phyloP scores from a whole-genome alignment of 2,797 vertebrate genomes.

The Staurois parvus region DNA sequence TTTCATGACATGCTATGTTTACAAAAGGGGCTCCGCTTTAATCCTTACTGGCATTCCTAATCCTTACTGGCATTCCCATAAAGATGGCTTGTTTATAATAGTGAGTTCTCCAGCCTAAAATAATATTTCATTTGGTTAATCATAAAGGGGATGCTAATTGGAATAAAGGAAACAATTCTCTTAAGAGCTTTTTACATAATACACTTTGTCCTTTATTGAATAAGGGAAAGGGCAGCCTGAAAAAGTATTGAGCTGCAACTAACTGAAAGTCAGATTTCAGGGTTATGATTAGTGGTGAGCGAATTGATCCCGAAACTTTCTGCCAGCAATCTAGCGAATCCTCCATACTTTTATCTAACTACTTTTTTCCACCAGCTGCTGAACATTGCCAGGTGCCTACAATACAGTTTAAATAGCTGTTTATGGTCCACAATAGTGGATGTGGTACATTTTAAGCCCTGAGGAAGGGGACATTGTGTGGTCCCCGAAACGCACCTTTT shows the following conservation, averaged over 20 bases:
- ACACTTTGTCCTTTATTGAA: neutral
- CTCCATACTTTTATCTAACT: no score
- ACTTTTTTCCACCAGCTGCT: no score
- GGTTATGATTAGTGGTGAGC: no score
- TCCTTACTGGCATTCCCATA: no score
- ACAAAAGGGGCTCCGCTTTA: conserved; percentile 13
- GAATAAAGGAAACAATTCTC: neutral
- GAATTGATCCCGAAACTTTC: no score
- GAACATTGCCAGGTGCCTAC: no score
- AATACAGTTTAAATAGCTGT: no score
- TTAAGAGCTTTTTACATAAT: conserved; percentile 1
- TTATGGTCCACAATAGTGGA: no score
- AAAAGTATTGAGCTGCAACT: neutral
- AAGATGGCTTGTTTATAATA: conserved; percentile 14
- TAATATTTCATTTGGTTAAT: conserved; percentile 32
- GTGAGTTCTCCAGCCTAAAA: conserved; percentile 25
- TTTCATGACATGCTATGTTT: conserved; percentile 21
- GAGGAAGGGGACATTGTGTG: no score
- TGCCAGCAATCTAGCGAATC: no score
- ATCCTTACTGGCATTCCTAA: conserved; percentile 9
- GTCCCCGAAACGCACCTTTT: no score
- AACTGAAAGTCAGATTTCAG: neutral
- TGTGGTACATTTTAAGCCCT: no score
- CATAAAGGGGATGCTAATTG: conserved; percentile 9
- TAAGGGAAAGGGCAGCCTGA: neutral